A percentile compares a stretch with the other conserved stretches of the same genome.
Conservation (phyloP, 2,113 vertebrate species). For the Perca fluviatilis region DNA sequence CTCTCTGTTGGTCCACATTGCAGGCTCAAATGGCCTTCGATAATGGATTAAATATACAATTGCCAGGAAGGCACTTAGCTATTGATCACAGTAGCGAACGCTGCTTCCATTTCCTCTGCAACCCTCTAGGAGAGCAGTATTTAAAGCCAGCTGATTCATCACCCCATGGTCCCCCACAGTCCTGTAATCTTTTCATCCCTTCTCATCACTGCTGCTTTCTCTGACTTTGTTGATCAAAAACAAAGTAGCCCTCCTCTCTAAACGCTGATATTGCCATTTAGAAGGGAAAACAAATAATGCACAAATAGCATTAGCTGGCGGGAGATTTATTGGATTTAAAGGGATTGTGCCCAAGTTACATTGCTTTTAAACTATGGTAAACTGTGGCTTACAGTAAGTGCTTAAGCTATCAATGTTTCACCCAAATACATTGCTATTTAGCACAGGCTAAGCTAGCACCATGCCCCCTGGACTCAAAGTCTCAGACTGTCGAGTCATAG, state of each 20-base stretch:
- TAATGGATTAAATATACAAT: slow-evolving; percentile 86
- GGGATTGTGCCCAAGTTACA: not conserved
- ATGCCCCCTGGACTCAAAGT: not conserved
- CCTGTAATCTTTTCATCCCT: slow-evolving; percentile 57
- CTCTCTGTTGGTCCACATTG: slow-evolving; percentile 27
- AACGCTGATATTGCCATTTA: slow-evolving; percentile 52
- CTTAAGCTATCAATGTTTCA: not conserved
- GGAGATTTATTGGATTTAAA: slow-evolving; percentile 53
- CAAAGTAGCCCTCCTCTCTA: slow-evolving; percentile 17
- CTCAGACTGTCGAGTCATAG: not conserved
- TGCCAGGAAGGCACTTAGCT: slow-evolving; percentile 85
- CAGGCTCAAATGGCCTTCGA: slow-evolving; percentile 64
- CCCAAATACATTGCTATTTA: not conserved
- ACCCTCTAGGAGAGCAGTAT: slow-evolving; percentile 69
- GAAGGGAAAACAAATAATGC: slow-evolving; percentile 44
- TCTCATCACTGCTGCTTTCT: slow-evolving; percentile 32
- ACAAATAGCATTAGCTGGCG: slow-evolving; percentile 51
- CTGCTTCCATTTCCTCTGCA: slow-evolving; percentile 68
- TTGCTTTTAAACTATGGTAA: slow-evolving; percentile 36
- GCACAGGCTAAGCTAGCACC: not conserved
- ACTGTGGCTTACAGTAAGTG: slow-evolving; percentile 26
- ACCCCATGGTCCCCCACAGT: slow-evolving; percentile 15
- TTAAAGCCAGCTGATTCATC: slow-evolving; percentile 78
- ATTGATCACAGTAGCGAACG: slow-evolving; percentile 77
- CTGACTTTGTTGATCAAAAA: slow-evolving; percentile 53